Evolutionary conservation across 2,113 vertebrate genomes (phyloP).

Genomic region (Nyctibius bracteatus): DNA sequence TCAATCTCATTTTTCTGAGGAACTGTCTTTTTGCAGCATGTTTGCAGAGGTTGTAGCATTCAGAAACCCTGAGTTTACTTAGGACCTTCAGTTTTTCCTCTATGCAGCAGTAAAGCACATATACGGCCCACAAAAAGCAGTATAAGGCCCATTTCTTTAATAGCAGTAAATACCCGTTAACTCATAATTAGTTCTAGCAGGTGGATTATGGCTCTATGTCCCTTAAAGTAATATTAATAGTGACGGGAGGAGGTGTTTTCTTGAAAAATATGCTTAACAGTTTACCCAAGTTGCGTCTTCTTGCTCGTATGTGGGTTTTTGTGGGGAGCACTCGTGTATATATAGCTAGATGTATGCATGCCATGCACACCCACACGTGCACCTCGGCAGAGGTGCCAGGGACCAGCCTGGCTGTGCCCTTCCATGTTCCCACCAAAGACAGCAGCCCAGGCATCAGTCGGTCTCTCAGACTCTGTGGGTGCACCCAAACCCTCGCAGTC

Average conservation of each 20-base stretch:
- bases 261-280: not conserved
- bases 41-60: not conserved
- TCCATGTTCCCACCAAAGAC: not conserved
- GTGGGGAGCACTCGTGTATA: not conserved
- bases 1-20: not conserved
- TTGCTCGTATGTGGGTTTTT: not conserved
- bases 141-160: not conserved
- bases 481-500: not conserved
- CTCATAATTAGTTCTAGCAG: not conserved
- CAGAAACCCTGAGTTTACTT: not conserved
- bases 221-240: not conserved
- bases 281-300: not conserved
- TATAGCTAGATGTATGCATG: fast-evolving
- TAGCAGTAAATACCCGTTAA: not conserved
- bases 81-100: not conserved
- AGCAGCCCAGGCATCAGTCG: not conserved
- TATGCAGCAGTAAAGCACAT: not conserved
- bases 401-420: not conserved
- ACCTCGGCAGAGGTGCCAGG: fast-evolving
- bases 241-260: not conserved
- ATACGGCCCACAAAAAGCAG: not conserved
- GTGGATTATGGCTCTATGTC: not conserved
- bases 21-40: not conserved
- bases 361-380: fast-evolving
- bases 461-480: too few relatives aligned